Evolutionary conservation across 2,888 invertebrate species (phyloP).

Genomic region (Drosophila anomelani): DNA sequence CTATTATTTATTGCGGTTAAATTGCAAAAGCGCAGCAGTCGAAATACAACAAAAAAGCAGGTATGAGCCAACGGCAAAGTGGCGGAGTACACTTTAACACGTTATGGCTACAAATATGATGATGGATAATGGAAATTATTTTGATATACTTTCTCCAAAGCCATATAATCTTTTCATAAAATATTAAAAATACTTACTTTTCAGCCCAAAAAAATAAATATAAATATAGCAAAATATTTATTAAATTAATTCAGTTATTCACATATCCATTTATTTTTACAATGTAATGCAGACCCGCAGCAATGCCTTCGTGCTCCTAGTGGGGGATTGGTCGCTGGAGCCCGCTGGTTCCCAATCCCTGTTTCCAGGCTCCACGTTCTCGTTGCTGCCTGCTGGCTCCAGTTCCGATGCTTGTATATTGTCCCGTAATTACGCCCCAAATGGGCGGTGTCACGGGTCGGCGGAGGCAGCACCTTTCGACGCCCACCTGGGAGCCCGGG

Average conservation of each 20-base stretch:
- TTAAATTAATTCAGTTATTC: background rate
- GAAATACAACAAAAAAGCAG: conserved; percentile 41
- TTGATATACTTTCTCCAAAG: too few species aligned
- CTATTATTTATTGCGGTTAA: conserved; percentile 69
- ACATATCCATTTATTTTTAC: conserved; percentile 3
- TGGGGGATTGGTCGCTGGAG: background rate
- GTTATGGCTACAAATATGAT: background rate
- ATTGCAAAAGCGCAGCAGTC: conserved; percentile 61
- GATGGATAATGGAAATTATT: too few species aligned
- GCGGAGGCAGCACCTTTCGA: conserved; percentile 27
- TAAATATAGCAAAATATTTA: background rate
- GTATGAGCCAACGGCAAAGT: conserved; percentile 23
- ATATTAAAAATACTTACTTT: background rate
- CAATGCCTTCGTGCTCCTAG: conserved; percentile 15
- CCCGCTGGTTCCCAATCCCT: conserved; percentile 4
- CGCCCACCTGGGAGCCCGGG: conserved; percentile 37
- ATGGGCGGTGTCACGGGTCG: conserved; percentile 28
- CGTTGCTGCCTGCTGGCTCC: conserved; percentile 18
- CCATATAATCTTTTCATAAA: background rate
- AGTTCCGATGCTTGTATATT: conserved; percentile 44
- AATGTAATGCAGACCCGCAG: conserved; percentile 1
- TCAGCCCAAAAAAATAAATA: background rate
- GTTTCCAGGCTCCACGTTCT: conserved; percentile 10
- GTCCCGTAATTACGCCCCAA: conserved; percentile 51
- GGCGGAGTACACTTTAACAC: conserved; percentile 1